phyloP scores from a whole-genome alignment of 2,113 vertebrate species.

The Caracal caracal region DNA sequence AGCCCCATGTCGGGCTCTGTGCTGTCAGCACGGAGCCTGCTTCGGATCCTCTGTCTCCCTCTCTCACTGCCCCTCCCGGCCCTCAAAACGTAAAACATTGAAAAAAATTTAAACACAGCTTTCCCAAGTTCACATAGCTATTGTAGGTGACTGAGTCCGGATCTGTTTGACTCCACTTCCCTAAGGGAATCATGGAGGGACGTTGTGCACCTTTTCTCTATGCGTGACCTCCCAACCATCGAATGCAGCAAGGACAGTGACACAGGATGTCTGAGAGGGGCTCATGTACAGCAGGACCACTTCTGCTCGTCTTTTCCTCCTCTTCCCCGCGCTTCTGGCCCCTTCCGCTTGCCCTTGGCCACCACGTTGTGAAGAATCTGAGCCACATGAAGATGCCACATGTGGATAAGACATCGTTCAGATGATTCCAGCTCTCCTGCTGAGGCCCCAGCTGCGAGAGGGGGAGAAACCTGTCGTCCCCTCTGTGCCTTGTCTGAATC shows the following conservation, averaged over 20 bases:
- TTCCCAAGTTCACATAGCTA: not conserved
- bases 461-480: too few relatives aligned
- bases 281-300: not conserved
- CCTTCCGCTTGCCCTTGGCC: not conserved
- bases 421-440: not conserved
- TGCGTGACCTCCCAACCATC: not conserved
- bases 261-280: not conserved
- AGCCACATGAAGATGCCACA: not conserved
- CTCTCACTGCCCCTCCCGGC: too few relatives aligned
- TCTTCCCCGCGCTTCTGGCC: not conserved
- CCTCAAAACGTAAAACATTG: too few relatives aligned
- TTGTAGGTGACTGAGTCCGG: not conserved
- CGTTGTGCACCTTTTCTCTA: fast-evolving
- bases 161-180: not conserved
- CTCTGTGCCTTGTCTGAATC: not conserved
- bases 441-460: too few relatives aligned
- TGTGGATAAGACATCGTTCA: not conserved
- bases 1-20: too few relatives aligned
- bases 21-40: too few relatives aligned
- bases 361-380: not conserved
- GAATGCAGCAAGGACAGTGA: not conserved
- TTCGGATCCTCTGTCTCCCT: too few relatives aligned
- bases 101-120: not conserved
- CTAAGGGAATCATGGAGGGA: not conserved
- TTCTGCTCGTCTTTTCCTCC: not conserved